These are phyloP conservation scores for Cotesia typhae DNA, from an alignment of 1,140 invertebrate species.

Conservation along the genomic window DNA sequence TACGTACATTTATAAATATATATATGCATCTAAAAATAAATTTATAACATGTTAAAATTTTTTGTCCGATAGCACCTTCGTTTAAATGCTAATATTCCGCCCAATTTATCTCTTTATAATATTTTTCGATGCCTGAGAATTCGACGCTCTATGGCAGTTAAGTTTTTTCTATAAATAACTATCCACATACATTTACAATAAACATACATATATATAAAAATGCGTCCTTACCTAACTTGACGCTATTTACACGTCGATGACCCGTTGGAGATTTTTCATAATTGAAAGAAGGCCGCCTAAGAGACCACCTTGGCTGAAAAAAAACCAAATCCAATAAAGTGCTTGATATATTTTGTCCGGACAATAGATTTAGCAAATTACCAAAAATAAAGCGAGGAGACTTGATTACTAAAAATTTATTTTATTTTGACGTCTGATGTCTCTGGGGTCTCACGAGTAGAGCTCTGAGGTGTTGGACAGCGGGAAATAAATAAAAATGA, in stretches of 20 bases:
- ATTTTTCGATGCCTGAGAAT: constrained; percentile 15
- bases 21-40: neutral
- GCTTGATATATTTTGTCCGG: constrained; percentile 30
- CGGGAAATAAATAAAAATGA: neutral
- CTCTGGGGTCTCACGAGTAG: too few species aligned
- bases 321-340: constrained; percentile 36
- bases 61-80: constrained; percentile 39
- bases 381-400: neutral
- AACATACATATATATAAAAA: neutral
- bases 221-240: neutral
- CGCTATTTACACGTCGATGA: constrained; percentile 32
- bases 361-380: neutral
- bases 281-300: constrained; percentile 48
- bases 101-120: constrained; percentile 44
- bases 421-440: too few species aligned
- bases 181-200: too few species aligned
- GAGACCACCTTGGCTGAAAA: constrained; percentile 30
- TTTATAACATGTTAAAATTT: neutral
- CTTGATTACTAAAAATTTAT: neutral
- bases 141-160: neutral
- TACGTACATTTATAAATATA: neutral
- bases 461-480: too few species aligned
- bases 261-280: constrained; percentile 29
- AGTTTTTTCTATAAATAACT: neutral
- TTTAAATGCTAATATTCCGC: constrained; percentile 46